Conservation (phyloP, 2,888 invertebrate genomes). For the Lasioglossum morio region DNA sequence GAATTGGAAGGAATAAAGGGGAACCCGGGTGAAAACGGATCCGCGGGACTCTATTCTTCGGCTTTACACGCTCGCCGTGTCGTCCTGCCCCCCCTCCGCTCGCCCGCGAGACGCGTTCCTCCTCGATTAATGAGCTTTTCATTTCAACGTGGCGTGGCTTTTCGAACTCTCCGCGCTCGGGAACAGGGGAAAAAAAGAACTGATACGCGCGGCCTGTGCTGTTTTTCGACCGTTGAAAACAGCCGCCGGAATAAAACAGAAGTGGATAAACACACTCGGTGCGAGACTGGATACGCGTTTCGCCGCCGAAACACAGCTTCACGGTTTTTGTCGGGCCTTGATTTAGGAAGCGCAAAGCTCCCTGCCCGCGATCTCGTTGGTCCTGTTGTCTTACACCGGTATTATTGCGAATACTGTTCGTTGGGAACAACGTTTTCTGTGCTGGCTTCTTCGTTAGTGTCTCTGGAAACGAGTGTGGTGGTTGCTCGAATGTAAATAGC, state of each 20-base stretch:
- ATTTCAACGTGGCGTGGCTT: background rate
- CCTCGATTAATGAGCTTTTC: constrained; percentile 11
- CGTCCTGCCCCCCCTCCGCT: background rate
- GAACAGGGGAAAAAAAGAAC: background rate
- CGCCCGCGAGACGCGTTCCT: background rate
- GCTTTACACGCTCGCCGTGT: background rate
- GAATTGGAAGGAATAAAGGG: constrained; percentile 27
- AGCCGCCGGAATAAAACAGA: background rate
- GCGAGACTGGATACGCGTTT: background rate
- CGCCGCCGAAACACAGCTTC: background rate
- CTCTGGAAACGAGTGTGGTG: background rate
- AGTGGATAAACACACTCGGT: background rate
- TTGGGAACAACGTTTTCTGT: background rate
- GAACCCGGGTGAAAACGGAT: constrained; percentile 23
- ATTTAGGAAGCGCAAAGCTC: background rate
- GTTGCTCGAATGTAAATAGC: no score
- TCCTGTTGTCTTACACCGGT: background rate
- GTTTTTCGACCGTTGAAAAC: background rate
- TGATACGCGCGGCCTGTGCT: background rate
- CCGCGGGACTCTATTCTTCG: background rate
- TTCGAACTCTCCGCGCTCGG: background rate
- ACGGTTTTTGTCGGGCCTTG: background rate
- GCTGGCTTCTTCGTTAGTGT: background rate
- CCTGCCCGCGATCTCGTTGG: background rate
- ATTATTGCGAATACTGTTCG: background rate